These are phyloP conservation scores for Euwallacea fornicatus DNA, from an alignment of 1,140 invertebrate species.

Conservation along the genomic window DNA sequence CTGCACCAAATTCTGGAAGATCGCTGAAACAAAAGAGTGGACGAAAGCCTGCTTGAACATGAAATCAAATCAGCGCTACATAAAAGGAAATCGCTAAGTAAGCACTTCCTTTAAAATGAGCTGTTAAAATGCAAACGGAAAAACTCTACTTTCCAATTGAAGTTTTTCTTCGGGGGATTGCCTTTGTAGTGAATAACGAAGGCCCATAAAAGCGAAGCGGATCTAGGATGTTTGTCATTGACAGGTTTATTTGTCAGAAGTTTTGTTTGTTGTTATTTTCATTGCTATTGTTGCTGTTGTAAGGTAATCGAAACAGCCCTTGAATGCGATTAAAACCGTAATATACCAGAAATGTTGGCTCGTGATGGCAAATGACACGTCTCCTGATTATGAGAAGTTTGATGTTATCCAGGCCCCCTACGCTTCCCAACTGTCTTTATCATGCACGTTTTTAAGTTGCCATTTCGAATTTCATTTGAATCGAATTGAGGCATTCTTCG, in stretches of 20 bases:
- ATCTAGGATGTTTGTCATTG: background rate
- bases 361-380: too few species aligned
- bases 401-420: too few species aligned
- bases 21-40: background rate
- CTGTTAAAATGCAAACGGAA: constrained; percentile 25
- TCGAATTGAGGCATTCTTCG: too few species aligned
- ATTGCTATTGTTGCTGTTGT: background rate
- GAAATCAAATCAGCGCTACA: constrained; percentile 12
- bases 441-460: too few species aligned
- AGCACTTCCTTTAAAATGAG: constrained; percentile 13
- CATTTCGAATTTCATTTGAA: too few species aligned
- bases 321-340: too few species aligned
- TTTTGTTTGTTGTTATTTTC: constrained; percentile 4
- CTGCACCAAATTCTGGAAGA: background rate
- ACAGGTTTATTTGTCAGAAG: background rate
- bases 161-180: constrained; percentile 8
- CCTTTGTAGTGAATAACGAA: constrained; percentile 9
- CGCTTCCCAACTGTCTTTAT: too few species aligned
- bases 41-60: background rate
- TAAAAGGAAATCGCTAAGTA: constrained; percentile 15
- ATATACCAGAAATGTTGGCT: too few species aligned
- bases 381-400: too few species aligned
- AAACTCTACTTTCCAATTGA: constrained; percentile 11
- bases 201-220: constrained; percentile 8
- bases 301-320: too few species aligned